Base-by-base conservation (phyloP, 2,797 vertebrate species). In the Vultur gryphus region DNA sequence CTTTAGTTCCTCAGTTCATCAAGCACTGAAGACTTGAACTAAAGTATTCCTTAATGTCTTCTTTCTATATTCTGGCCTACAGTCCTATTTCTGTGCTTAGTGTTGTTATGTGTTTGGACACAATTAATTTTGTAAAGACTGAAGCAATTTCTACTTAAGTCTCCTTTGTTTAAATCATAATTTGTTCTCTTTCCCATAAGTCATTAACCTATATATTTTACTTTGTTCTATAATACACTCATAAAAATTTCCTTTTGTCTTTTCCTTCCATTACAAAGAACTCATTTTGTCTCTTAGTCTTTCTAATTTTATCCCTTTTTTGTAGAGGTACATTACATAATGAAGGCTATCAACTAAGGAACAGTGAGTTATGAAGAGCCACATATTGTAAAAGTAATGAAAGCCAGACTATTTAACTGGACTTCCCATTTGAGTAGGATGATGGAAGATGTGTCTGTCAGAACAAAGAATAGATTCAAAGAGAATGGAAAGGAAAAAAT, bases 151-250 rank as follows among this genome's bases (percentile, higher is more conserved):
- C 61, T 82, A 41, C 46, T 93, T 79, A 76, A 65, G 7, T 11
- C 2, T 71, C 46, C 26, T 91, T 93, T 91, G 46, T 95, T 90
- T 88, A 90, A 93, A 84, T 81, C 2, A 43, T 78, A 71, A 61
- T 81, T 91, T 91, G 15, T 87, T 93, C 85, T 90, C 37, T 66
- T 93, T 90, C 54, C 18, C 57, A 31, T 86, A 86, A 72, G 70
- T 77, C 88, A 95, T 90, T 95, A 95, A 84, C 61, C 61, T 71
- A 75, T 88, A 61, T 84, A 67, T 91, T 92, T 93, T 93, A 90
- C 62, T 90, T 89, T 65, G 29, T 78, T 94, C 61, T 86, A 43
- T 39, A 70, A 84, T 29, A 51, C 39, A 55, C 77, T 83, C 31
- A 73, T 89, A 83, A 65, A 65, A 58, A 21, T 19, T 70, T 88